These are phyloP conservation scores for Origma solitaria DNA, from an alignment of 2,113 vertebrate genomes.

Conservation along the genomic window DNA sequence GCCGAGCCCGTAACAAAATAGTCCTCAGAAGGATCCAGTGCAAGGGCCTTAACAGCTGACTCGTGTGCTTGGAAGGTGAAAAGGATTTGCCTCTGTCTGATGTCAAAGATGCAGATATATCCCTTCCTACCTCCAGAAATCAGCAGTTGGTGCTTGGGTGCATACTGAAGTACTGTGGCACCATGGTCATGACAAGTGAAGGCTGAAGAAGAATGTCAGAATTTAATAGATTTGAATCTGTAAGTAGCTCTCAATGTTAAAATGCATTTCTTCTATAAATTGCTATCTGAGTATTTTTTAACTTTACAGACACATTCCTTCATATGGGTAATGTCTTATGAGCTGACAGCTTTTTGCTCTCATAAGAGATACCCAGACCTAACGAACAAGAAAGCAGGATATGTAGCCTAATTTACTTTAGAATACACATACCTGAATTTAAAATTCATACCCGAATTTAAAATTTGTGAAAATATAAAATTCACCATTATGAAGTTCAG, in stretches of 20 bases:
- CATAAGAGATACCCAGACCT: neutral
- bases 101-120: conserved; percentile 89
- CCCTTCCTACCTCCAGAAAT: conserved; percentile 94
- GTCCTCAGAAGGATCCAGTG: conserved; percentile 88
- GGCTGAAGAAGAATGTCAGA: conserved; percentile 65
- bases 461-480: neutral
- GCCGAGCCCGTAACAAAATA: conserved; percentile 94
- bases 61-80: conserved; percentile 96
- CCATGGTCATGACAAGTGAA: conserved; percentile 96
- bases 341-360: neutral
- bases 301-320: neutral
- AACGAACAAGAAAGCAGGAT: neutral
- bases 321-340: neutral
- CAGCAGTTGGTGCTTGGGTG: conserved; percentile 90
- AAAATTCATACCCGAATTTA: neutral
- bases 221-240: neutral
- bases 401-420: neutral
- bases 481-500: neutral
- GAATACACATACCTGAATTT: neutral
- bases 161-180: conserved; percentile 94
- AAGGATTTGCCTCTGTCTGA: conserved; percentile 90
- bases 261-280: neutral
- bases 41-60: conserved; percentile 91
- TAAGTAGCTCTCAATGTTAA: neutral
- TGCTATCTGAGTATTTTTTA: neutral